phyloP scores from a whole-genome alignment of 2,888 invertebrate species.

The Kryphioiulus occultus region DNA sequence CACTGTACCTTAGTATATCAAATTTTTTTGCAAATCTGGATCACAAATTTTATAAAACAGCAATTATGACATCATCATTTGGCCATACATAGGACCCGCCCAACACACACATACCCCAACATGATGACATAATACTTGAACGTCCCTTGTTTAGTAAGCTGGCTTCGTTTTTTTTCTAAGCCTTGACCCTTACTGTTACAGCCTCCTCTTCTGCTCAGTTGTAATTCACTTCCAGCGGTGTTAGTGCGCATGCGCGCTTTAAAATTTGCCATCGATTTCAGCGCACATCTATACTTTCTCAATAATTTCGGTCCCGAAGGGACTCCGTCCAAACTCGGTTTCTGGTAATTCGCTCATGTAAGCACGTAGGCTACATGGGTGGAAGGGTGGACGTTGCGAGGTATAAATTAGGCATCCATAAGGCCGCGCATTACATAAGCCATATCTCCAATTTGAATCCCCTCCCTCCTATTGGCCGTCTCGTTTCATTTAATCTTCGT shows the following conservation, averaged over 20 bases:
- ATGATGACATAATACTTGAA: too few species aligned
- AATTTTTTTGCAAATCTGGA: too few species aligned
- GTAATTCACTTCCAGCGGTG: not conserved
- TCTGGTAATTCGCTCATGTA: not conserved
- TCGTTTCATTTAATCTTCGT: conserved; percentile 24
- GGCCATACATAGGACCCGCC: too few species aligned
- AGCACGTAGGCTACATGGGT: not conserved
- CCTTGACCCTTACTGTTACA: not conserved
- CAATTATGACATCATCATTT: too few species aligned
- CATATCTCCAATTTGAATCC: conserved; percentile 12
- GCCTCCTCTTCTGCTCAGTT: not conserved
- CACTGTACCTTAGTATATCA: too few species aligned
- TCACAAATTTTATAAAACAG: too few species aligned
- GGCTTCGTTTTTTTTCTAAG: too few species aligned
- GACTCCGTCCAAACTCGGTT: not conserved
- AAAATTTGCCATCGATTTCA: not conserved
- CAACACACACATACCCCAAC: too few species aligned
- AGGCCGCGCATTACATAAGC: not conserved
- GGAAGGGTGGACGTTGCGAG: not conserved
- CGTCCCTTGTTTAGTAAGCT: too few species aligned
- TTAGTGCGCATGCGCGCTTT: not conserved
- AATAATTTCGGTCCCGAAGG: not conserved
- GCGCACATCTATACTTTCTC: not conserved
- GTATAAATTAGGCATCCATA: conserved; percentile 8
- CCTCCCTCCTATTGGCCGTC: not conserved